Evolutionary conservation across 2,797 vertebrate species (phyloP), one percentile per base, ranked within the genome.

Genomic region (Myotis myotis): DNA sequence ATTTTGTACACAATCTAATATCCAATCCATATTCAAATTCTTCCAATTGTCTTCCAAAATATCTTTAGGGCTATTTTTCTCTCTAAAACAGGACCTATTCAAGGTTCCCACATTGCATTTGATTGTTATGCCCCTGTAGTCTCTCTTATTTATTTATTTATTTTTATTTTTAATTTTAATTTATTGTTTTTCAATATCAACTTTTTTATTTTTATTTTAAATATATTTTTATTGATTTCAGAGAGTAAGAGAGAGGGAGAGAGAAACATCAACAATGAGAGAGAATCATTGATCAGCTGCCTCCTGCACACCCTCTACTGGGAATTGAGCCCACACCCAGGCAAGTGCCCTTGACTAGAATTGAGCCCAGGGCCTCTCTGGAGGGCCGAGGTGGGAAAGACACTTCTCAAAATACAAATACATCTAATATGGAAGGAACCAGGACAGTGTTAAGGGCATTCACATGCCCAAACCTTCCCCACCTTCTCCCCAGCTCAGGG

Each of bases 331-430:
- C 47, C 47, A 47, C 47, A 47, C 47, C 47, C 47, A 47, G 47
- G 47, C 47, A 47, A 47, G 47, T 47, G 47, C 47, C 12, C 47
- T 47, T 13, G 47, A 12, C 47, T 47, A 11, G 11, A 47, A 47
- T 47, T 47, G 47, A 47, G 47, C 47, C 47, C 47, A 47, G 47
- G 47, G 47, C 47, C 88, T 93, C 90, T 91, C 94, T 70, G 86
- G 89, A 93, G 88, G 91, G 84, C 93, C 74, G 11, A 87, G 79
- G 83, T 82, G 94, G 93, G 91, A 96, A 97, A 96, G 97, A 92
- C 94, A 95, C 97, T 97, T 97, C 84, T 97, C 74, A 96, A 96
- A 94, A 92, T 95, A 95, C 91, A 97, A 97, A 89, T 79, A 87
- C 72, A 55, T 96, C 97, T 96, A 95, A 93, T 94, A 86, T 47